Base-by-base conservation (phyloP, 2,888 invertebrate genomes). In the Drosophila putrida region DNA sequence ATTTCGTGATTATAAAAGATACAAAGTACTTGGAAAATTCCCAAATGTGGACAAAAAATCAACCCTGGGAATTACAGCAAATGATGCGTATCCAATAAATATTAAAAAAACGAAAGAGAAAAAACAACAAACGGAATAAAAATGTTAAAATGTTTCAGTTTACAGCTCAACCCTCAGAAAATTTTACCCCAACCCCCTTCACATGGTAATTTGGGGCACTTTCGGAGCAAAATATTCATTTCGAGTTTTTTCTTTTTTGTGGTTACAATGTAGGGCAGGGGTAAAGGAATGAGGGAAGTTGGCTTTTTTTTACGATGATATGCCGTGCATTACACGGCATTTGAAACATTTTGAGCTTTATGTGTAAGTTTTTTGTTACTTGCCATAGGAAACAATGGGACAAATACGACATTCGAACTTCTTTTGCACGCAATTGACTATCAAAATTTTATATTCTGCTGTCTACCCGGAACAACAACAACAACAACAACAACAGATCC, bases 391-490 rank as follows among this genome's bases (percentile, higher is more conserved):
- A 66, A 77, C 71, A 84, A 82, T 73, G 51, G 46, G 47, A 54
- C 38, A 20, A 33, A 49, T 57, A 10, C 69, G 65, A 73, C 61
- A 67, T 71, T 82, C 63, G 67, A 77, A 80, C 79, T 79, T 71
- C 72, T 70, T 75, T 69, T 69, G 75, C 78, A 84, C 78, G 85
- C 85, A 82, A 73, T 87, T 74, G 88, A 82, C 88, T 84, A 84
- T 78, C 70, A 84, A 87, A 64, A 82, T 75, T 84, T 78, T 64
- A 78, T 86, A 62, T 68, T 65, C 65, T 46, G 57, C 61, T 62
- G 55, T 66, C 43, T 60, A 46, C 54, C 11, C 28, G 25, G n/a
- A 43, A n/a, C 35, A 35, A 10, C 10, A 35, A 10, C 33, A 35
- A 9, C 10, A 25, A 11, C 43, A 43, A 43, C 43, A 43, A 43